phyloP scores from a whole-genome alignment of 2,797 vertebrate species.

The Tolypeutes matacus region DNA sequence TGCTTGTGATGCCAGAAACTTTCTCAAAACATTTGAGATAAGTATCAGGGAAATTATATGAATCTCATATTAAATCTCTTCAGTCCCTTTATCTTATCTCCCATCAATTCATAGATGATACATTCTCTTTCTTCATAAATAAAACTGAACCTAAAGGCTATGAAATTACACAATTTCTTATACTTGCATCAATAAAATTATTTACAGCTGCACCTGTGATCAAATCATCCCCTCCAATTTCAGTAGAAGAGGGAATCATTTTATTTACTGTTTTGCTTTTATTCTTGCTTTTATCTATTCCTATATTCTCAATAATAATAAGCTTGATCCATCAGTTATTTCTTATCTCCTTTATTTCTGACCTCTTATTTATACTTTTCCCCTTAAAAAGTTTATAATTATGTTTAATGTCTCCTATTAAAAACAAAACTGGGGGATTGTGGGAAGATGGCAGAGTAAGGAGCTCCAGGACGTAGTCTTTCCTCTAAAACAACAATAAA shows the following conservation, averaged over 20 bases:
- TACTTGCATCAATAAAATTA: background rate
- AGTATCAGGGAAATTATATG: background rate
- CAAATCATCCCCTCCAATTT: background rate
- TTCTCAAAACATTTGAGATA: constrained; percentile 6
- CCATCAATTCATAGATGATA: background rate
- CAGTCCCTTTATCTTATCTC: background rate
- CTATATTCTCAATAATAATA: background rate
- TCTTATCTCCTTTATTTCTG: background rate
- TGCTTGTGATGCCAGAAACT: background rate
- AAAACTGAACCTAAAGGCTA: background rate
- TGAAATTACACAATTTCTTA: background rate
- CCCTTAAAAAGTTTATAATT: constrained; percentile 3
- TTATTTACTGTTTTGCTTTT: background rate
- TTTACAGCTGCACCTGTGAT: background rate
- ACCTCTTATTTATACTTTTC: background rate
- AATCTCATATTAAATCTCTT: constrained; percentile 41
- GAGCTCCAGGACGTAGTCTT: too few relatives aligned
- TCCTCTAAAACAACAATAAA: too few relatives aligned
- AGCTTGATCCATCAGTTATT: background rate
- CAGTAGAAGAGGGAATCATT: background rate
- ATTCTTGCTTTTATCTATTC: background rate
- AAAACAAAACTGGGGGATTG: background rate
- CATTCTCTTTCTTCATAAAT: background rate
- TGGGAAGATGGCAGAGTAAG: too few relatives aligned
- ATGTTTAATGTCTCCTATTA: background rate